These are phyloP conservation scores for Drosophila santomea DNA, from an alignment of 1,140 invertebrate species.

Conservation along the genomic window DNA sequence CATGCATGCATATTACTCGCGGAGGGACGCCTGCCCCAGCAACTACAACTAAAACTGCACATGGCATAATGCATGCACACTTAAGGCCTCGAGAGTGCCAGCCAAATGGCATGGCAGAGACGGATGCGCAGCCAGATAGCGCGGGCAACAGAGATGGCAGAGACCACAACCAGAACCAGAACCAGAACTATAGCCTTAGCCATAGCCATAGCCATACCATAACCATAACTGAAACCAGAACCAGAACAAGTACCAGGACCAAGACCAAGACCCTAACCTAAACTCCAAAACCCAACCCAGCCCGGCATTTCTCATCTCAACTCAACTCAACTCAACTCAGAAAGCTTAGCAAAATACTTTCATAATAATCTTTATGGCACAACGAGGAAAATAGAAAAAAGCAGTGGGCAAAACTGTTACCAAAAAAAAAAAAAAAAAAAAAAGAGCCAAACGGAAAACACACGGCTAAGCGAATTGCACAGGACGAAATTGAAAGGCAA, in stretches of 20 bases:
- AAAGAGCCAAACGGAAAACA: conserved; percentile 11
- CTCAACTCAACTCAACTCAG: conserved; percentile 34
- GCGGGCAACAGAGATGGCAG: conserved; percentile 19
- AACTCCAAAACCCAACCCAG: conserved; percentile 8
- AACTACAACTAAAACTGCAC: conserved; percentile 23
- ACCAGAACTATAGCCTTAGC: too few species aligned
- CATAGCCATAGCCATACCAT: too few species aligned
- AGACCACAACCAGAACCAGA: neutral
- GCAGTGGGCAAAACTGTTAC: conserved; percentile 30
- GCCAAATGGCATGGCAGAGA: conserved; percentile 72
- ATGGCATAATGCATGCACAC: conserved; percentile 69
- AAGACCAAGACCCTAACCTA: neutral
- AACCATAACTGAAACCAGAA: neutral
- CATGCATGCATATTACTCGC: conserved; percentile 30
- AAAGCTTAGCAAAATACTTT: conserved; percentile 79
- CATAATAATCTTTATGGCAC: conserved; percentile 80
- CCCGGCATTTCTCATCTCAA: conserved; percentile 35
- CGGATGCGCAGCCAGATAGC: conserved; percentile 55
- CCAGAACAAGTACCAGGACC: too few species aligned
- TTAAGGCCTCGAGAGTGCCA: conserved; percentile 70
- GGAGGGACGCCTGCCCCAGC: neutral
- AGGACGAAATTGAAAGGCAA: neutral
- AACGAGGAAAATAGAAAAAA: conserved; percentile 55
- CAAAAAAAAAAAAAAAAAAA: conserved; percentile 11
- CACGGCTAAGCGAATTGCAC: conserved; percentile 59